Base-by-base conservation (phyloP, 1,140 invertebrate genomes). In the Cyrtorhinus lividipennis region DNA sequence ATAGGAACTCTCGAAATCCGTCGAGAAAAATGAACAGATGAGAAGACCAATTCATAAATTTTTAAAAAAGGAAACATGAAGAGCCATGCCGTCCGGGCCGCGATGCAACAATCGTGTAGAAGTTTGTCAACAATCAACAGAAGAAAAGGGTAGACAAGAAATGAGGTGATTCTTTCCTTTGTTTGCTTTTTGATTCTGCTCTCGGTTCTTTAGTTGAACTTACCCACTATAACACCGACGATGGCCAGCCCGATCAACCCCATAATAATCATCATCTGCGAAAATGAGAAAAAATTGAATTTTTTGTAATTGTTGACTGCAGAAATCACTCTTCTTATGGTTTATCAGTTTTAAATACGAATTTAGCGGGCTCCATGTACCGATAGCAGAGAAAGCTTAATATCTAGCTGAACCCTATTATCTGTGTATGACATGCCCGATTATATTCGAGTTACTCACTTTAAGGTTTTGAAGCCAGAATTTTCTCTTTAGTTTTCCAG, bases 391-490 rank as follows among this genome's bases (percentile, higher is more conserved):
- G n/a, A n/a, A n/a, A n/a, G n/a, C n/a, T n/a, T n/a, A n/a, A n/a
- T n/a, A n/a, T n/a, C n/a, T n/a, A n/a, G n/a, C n/a, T n/a, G n/a
- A n/a, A n/a, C n/a, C n/a, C n/a, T n/a, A n/a, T n/a, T n/a, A n/a
- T n/a, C n/a, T n/a, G n/a, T n/a, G n/a, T n/a, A n/a, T n/a, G n/a
- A n/a, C n/a, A n/a, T n/a, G n/a, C n/a, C n/a, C n/a, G n/a, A n/a
- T n/a, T n/a, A n/a, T n/a, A n/a, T n/a, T n/a, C n/a, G n/a, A n/a
- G n/a, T 1, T 15, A 26, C n/a, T 61, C 46, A 83, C 80, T 78
- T 96, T 96, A 68, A 95, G 79, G 77, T 97, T 97, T 75, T 95
- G 93, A 90, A 92, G 95, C 92, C 92, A 98, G 73, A 92, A 95
- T 76, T 98, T 98, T 71, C 92, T 82, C 76, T 98, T 98, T 65